Base-by-base conservation (phyloP, 1,140 invertebrate genomes). In the Drosophila nasuta region DNA sequence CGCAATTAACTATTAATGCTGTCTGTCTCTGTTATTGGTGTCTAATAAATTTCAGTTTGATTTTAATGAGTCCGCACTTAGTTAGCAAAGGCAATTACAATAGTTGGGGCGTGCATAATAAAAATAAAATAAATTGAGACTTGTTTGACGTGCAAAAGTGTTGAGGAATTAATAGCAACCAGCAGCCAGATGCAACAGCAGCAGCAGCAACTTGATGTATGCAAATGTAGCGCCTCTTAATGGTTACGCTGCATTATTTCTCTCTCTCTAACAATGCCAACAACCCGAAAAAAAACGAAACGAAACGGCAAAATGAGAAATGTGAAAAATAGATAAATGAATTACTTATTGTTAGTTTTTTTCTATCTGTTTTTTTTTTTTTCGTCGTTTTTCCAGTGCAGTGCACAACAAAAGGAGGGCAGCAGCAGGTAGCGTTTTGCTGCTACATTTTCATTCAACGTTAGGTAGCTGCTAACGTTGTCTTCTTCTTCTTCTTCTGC, bases 321-420 rank as follows among this genome's bases (percentile, higher is more conserved):
- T 63, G 58, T 56, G 43, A 54, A n/a, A 54, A 35, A 54, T 52
- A 52, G 25, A 6, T 30, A 68, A 66, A 75, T 77, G 69, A 67
- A 73, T 77, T 77, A 74, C 60, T 69, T 75, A 74, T 77, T 62
- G 64, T 58, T 69, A 57, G 52, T 69, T 63, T 58, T 33, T 33
- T 33, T 33, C 20, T 33, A 7, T 33, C 30, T 74, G 33, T n/a
- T n/a, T n/a, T 41, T 3, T 20, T 41, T 2, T 3, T 41, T 41
- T 62, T 63, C 70, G 38, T 59, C 71, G 71, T 74, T 77, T 77
- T 77, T 77, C 75, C 75, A 75, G 25, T 74, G 45, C 52, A 33
- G 46, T 77, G 75, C 70, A 62, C 74, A 76, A 15, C 60, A 52
- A 54, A 62, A 70, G 38, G 45, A 75, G 71, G 46, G 13, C 77